Evolutionary conservation across 2,797 vertebrate species (phyloP), one percentile per base, ranked within the genome.

Genomic region (Sciaenops ocellatus): DNA sequence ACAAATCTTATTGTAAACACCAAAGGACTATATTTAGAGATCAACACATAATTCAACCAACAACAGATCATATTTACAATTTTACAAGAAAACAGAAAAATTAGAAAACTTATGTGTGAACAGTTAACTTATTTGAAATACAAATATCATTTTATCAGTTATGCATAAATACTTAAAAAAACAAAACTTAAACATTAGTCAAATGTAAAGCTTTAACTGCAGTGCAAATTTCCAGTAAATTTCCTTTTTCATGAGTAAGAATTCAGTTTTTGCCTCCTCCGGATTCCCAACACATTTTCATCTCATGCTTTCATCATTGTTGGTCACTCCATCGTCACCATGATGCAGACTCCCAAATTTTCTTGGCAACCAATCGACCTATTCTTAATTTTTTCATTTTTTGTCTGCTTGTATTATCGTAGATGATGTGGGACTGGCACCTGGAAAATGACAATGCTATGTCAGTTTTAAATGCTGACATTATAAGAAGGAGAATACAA

Each of bases 51-150:
- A 72, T 83, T 69, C 85, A 87, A 76, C 65, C 86, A 75, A 85
- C 66, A 87, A 85, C 78, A 81, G 13, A 72, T 84, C 73, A 73
- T 95, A 95, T 95, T 92, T 96, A 95, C 94, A 95, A 90, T 90
- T 94, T 86, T 89, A 92, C 86, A 93, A 69, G 73, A 85, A 84
- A 78, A 65, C 28, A 48, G 7, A 72, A 76, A 38, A 85, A 69
- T 81, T 90, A 79, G 51, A 91, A 89, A 90, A 89, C 44, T 7
- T 17, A 78, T 69, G 48, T 64, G 83, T 87, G 78, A 90, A 90
- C 86, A 82, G 65, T 54, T 67, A 79, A 55, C 42, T 79, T 8
- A 38, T 59, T 74, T n/a, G 55, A 78, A 89, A 85, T 67, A 79
- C 28, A 85, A 76, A 87, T 42, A 78, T 11, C 16, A 52, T 71